Percentiles rank a stretch among this genome's conserved stretches.
These are phyloP conservation scores for Scatophagus argus DNA, from an alignment of 2,113 vertebrate species.

Conservation along the genomic window DNA sequence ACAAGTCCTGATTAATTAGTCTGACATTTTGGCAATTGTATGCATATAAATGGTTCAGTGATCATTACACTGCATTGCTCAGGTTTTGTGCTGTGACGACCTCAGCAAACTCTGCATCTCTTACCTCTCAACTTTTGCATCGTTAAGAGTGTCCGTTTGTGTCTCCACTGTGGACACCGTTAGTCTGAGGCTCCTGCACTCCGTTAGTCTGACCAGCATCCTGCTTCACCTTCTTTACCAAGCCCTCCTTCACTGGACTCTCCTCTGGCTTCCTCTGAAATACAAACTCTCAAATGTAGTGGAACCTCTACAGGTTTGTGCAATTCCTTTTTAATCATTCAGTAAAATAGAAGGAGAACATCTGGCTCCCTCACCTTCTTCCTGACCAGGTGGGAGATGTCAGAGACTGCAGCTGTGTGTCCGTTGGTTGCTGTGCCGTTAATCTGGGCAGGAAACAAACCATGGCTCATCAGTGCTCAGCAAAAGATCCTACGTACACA, in stretches of 20 bases:
- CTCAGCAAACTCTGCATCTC: neutral
- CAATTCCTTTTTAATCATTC: neutral
- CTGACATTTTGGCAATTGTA: too few relatives aligned
- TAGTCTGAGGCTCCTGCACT: neutral
- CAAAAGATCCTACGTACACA: neutral
- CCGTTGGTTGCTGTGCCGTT: neutral
- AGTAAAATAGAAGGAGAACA: neutral
- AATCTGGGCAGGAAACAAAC: slow-evolving; percentile 8
- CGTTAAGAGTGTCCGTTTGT: neutral
- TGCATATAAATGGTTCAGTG: neutral
- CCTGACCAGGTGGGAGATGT: slow-evolving; percentile 80
- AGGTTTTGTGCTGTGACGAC: too few relatives aligned
- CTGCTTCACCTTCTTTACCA: slow-evolving; percentile 74
- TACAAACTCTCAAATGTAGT: neutral
- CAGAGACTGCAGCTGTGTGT: slow-evolving; percentile 38
- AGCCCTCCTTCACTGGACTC: slow-evolving; percentile 72
- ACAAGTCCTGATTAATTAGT: neutral
- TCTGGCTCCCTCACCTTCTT: slow-evolving; percentile 69
- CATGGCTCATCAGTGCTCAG: neutral
- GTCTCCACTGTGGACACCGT: slow-evolving; percentile 12
- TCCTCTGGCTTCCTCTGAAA: slow-evolving; percentile 80
- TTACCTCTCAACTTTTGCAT: slow-evolving; percentile 49
- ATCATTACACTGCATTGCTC: neutral
- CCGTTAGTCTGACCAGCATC: neutral
- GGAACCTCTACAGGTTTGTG: neutral